Conservation (phyloP, 2,797 vertebrate species). For the Scolopax rusticola region DNA sequence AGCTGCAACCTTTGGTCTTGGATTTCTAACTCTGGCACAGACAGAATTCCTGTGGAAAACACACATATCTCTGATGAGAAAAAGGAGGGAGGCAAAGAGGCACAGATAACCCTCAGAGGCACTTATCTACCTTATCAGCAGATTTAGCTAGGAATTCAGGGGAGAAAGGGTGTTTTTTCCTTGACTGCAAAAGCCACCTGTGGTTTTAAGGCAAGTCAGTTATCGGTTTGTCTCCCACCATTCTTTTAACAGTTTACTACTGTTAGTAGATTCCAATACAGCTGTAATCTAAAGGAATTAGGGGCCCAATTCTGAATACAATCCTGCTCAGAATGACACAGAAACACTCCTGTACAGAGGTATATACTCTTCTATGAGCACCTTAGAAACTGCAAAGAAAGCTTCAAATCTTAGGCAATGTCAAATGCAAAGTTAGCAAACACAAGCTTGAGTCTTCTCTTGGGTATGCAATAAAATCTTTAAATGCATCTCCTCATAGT, state of each 20-base stretch:
- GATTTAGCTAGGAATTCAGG: not conserved
- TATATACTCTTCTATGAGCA: not conserved
- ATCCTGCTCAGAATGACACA: not conserved
- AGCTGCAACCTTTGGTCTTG: not conserved
- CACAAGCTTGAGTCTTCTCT: not conserved
- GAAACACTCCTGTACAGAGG: not conserved
- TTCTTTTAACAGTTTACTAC: not conserved
- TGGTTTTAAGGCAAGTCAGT: conserved; percentile 9
- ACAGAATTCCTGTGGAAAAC: not conserved
- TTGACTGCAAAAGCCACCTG: not conserved
- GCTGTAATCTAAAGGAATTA: not conserved
- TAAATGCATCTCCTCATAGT: not conserved
- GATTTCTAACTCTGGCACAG: not conserved
- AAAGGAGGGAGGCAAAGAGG: not conserved
- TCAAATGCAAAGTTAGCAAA: not conserved
- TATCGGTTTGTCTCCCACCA: not conserved
- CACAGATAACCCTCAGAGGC: not conserved
- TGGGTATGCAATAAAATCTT: not conserved
- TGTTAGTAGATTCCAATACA: not conserved
- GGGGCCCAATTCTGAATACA: not conserved
- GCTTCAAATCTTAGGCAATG: not conserved
- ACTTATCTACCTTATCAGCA: conserved; percentile 17
- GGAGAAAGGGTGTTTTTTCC: not conserved
- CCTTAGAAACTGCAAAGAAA: not conserved
- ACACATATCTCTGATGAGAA: not conserved